Evolutionary conservation across 30 jellyfish, hydroid and myxozoan genomes (phyloP).

Genomic region (Mastigias papua): DNA sequence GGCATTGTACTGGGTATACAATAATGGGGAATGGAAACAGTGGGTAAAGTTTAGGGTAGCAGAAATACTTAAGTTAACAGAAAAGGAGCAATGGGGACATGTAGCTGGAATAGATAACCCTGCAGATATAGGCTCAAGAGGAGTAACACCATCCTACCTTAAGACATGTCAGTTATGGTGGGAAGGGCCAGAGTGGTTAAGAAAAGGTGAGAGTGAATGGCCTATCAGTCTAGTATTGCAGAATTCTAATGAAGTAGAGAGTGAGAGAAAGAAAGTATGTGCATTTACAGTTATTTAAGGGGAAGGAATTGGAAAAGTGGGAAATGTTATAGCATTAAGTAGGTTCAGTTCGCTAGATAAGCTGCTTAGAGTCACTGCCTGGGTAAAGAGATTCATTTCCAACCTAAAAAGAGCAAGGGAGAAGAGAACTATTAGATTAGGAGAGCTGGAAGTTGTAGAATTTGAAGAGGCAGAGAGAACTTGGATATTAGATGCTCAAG

Average conservation of each 20-base stretch:
- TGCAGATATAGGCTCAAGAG: conserved; percentile 28
- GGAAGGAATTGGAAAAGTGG: not conserved
- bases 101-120: conserved; percentile 40
- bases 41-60: conserved; percentile 44
- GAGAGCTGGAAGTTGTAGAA: conserved; percentile 3
- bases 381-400: conserved; percentile 27
- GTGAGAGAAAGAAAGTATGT: conserved; percentile 40
- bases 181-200: conserved; percentile 48
- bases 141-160: conserved; percentile 3
- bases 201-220: conserved; percentile 38
- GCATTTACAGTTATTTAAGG: conserved; percentile 5
- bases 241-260: conserved; percentile 24
- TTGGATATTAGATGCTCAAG: conserved; percentile 52
- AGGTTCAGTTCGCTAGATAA: conserved; percentile 16
- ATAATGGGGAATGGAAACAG: conserved; percentile 35
- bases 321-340: conserved; percentile 2
- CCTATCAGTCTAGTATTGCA: conserved; percentile 11
- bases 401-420: conserved; percentile 33
- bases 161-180: conserved; percentile 19
- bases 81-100: conserved; percentile 31
- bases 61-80: conserved; percentile 18
- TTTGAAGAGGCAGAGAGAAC: conserved; percentile 36
- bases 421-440: not conserved
- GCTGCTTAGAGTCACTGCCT: conserved; percentile 19
- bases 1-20: conserved; percentile 24